Base-by-base conservation (phyloP, 2,888 invertebrate species). In the Spicauda simplicius region DNA sequence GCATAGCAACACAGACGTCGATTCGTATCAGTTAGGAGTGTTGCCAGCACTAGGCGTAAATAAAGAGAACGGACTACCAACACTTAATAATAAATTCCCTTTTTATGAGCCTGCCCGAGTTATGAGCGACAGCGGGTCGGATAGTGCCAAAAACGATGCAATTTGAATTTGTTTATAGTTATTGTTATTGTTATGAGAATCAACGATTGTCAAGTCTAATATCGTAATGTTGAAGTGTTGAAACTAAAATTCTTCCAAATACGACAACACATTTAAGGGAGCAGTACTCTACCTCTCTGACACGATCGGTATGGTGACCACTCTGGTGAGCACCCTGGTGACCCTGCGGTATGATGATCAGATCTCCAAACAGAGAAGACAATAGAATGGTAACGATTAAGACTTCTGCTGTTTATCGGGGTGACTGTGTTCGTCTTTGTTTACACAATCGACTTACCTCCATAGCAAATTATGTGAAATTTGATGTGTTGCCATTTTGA, bases 71-170 rank as follows among this genome's bases (percentile, higher is more conserved):
- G 45, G 48, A 53, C 53, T 19, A 60, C 48, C 55, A 59, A 60
- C 69, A 69, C 64, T 69, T 69, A 64, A 69, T 69, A 69, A 69
- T 69, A 69, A 69, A 69, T 69, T 56, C 69, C 60, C 64, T 61
- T 69, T 69, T 56, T 62, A 62, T 62, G 37, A 25, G 14, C 5
- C 18, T 41, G 16, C 45, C 10, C 45, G 60, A 33, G 61, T 61
- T 16, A 67, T 25, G 56, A 61, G 67, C 55, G 33, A 7, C 20
- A 57, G 67, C 67, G 67, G 18, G 45, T 25, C 25, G 25, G 25
- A 25, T 4, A n/a, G 48, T 54, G 56, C 66, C 60, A 55, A 56
- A 50, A 54, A 41, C 50, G 30, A 10, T 12, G 18, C 56, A 16
- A 54, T 64, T 60, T 54, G 58, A 60, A 52, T 66, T 71, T 67